phyloP scores from a whole-genome alignment of 2,113 vertebrate species.

The Syngnathus floridae region DNA sequence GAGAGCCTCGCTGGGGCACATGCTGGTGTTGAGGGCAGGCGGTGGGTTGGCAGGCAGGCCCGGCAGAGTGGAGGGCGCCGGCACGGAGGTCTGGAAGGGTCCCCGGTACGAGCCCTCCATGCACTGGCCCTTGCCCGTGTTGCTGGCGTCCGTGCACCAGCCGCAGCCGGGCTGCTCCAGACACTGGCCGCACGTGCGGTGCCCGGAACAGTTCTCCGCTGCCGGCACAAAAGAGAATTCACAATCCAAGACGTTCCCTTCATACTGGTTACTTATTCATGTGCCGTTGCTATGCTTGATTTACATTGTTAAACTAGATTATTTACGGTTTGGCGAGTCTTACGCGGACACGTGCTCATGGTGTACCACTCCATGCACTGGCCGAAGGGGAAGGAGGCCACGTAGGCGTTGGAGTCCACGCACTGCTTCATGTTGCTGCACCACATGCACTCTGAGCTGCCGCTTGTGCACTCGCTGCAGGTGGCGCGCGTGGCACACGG shows the following conservation, averaged over 20 bases:
- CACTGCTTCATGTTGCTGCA: constrained; percentile 99
- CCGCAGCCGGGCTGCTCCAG: constrained; percentile 93
- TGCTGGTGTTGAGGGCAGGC: constrained; percentile 82
- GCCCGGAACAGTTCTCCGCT: constrained; percentile 97
- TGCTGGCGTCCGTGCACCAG: constrained; percentile 93
- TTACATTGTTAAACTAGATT: too few species aligned
- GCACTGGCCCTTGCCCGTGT: constrained; percentile 90
- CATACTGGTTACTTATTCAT: not conserved
- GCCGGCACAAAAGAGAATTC: constrained; percentile 9
- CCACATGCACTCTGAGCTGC: constrained; percentile 99
- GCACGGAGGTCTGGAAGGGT: constrained; percentile 77
- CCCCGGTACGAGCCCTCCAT: constrained; percentile 87
- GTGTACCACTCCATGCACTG: constrained; percentile 99
- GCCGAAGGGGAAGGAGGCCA: constrained; percentile 96
- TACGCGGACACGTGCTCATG: constrained; percentile 91
- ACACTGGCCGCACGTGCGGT: constrained; percentile 87
- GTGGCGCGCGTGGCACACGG: constrained; percentile 81
- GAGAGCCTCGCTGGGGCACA: constrained; percentile 78
- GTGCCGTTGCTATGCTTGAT: not conserved
- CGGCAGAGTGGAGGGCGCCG: constrained; percentile 71
- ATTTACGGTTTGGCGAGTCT: constrained; percentile 40
- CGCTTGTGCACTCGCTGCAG: constrained; percentile 88
- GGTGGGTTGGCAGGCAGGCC: constrained; percentile 74
- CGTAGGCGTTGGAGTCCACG: constrained; percentile 95
- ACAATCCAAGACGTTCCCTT: too few species aligned